A percentile compares a stretch with the other conserved stretches of the same genome.
phyloP scores from a whole-genome alignment of 2,797 vertebrate species.

The Danionella dracula region DNA sequence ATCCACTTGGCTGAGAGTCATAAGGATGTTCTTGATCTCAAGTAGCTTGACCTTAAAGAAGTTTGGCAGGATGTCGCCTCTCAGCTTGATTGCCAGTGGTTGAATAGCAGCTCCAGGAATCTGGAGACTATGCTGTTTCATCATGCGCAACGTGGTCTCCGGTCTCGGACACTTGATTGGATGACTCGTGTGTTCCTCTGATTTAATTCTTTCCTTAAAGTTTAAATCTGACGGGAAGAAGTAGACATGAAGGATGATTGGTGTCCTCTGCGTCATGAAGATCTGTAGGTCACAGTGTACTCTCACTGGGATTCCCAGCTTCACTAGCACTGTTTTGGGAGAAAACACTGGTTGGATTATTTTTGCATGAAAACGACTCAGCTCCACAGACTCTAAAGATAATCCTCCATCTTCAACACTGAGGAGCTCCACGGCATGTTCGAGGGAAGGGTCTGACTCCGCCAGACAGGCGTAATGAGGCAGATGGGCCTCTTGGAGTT shows the following conservation, averaged over 20 bases:
- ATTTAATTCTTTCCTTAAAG: not conserved
- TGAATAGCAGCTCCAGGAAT: not conserved
- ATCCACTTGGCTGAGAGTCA: not conserved
- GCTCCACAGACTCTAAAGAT: not conserved
- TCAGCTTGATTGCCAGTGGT: not conserved
- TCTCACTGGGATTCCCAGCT: not conserved
- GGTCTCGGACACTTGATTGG: not conserved
- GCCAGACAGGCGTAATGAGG: constrained; percentile 5
- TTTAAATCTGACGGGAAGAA: not conserved
- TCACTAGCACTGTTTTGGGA: not conserved
- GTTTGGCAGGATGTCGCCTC: not conserved
- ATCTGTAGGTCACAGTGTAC: not conserved
- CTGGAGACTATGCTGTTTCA: not conserved
- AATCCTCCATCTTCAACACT: not conserved
- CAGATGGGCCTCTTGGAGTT: not conserved
- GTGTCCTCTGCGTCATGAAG: not conserved
- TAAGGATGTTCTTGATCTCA: not conserved
- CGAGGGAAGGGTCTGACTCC: constrained; percentile 7
- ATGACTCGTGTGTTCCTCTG: not conserved
- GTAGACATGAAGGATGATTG: not conserved
- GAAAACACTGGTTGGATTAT: not conserved
- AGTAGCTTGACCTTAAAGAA: not conserved
- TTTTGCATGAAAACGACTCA: not conserved
- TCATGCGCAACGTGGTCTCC: not conserved
- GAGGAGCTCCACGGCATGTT: not conserved